Evolutionary conservation across 2,797 vertebrate genomes (phyloP), one percentile per base, ranked within the genome.

Genomic region (Sebastes hubbsi): DNA sequence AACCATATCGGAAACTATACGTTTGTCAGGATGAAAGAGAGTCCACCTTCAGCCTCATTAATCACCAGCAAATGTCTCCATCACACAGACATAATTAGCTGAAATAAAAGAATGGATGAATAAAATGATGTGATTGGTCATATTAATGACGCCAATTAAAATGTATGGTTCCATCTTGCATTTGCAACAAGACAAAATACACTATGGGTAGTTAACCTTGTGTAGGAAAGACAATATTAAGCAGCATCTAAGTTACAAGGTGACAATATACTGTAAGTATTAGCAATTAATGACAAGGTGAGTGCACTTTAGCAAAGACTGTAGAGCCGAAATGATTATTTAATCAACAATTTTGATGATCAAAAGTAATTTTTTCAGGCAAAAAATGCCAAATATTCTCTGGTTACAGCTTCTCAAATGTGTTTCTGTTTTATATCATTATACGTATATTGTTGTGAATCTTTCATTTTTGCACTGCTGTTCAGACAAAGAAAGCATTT

Each of bases 1-100:
- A 77, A 82, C 67, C 83, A 78, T 38, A 59, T 20, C 54, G 70
- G 56, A 83, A 83, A 24, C 20, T 25, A 60, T 62, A 75, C 4
- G 66, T 84, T 34, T 85, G 86, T 83, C 83, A 86, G 30, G 70
- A 87, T 89, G 87, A 92, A 77, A 55, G 69, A 84, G 72, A 32
- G 84, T 71, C 54, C 1, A 27, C 56, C 46, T 27, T 55, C 82
- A 52, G 83, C 60, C 0, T 20, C 83, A 83, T 93, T 88, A 84
- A 88, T 92, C 91, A 91, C 27, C 46, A 1, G 49, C 49, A 80
- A 77, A 78, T 56, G 13, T 86, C 79, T 81, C 12, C 66, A 78
- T 72, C 84, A 75, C 36, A 29, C 52, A 13, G 18, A 67, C 64
- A 11, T 32, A 55, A 89, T 84, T 68, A 80, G 77, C 69, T 32